A percentile compares a stretch with the other conserved stretches of the same genome.
phyloP scores from a whole-genome alignment of 2,888 invertebrate species.

The Agrochola lychnidis region DNA sequence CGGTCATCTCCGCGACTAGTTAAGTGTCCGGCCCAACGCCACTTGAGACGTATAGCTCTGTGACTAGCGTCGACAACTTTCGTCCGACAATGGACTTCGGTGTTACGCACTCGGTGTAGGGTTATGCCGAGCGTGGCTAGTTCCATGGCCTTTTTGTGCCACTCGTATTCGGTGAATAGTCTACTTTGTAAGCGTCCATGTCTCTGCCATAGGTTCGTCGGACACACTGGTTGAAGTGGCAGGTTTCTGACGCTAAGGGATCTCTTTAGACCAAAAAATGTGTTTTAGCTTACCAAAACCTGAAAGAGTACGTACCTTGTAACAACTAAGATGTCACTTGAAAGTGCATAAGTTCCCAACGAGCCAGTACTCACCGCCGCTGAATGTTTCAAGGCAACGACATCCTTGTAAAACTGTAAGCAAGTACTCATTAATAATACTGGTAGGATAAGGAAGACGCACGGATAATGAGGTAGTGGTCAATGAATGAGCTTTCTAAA shows the following conservation, averaged over 20 bases:
- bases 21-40: background rate
- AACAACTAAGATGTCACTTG: conserved; percentile 78
- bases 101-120: background rate
- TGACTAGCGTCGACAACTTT: background rate
- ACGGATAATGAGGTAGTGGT: background rate
- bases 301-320: conserved; percentile 74
- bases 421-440: background rate
- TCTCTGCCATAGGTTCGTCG: background rate
- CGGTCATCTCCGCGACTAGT: too few relatives aligned
- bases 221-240: background rate
- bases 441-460: background rate
- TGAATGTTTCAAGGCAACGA: conserved; percentile 85
- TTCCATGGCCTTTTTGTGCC: background rate
- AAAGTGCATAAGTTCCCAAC: conserved; percentile 77
- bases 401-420: conserved; percentile 89
- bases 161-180: too few relatives aligned
- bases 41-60: background rate
- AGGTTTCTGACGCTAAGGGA: background rate
- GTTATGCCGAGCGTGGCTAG: background rate
- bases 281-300: background rate
- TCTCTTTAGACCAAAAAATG: background rate
- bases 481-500: background rate
- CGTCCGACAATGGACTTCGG: background rate
- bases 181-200: background rate
- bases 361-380: conserved; percentile 79